These are phyloP conservation scores for Patella depressa DNA, from an alignment of 2,888 invertebrate species.

Conservation along the genomic window DNA sequence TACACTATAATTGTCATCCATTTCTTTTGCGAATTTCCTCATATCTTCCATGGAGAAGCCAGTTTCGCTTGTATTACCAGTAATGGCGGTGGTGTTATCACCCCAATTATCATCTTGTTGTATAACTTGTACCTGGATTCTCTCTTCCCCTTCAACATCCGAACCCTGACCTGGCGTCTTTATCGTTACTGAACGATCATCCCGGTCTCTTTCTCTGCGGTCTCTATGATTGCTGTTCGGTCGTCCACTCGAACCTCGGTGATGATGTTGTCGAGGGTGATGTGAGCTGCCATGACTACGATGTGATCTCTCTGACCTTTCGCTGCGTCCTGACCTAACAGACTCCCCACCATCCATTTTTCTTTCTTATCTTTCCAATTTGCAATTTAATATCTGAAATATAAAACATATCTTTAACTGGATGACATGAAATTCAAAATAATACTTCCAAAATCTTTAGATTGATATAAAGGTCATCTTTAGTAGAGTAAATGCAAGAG, in stretches of 20 bases:
- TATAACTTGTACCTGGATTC: slow-evolving; percentile 93
- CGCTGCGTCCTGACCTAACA: slow-evolving; percentile 84
- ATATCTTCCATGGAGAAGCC: slow-evolving; percentile 92
- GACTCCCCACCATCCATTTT: slow-evolving; percentile 85
- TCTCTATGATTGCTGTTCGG: slow-evolving; percentile 47
- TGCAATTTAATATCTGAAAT: not conserved
- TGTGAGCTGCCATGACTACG: slow-evolving; percentile 62
- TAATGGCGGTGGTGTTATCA: slow-evolving; percentile 97
- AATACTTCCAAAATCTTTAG: not conserved
- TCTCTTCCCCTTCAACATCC: slow-evolving; percentile 62
- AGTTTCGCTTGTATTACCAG: slow-evolving; percentile 95
- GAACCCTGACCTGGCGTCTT: slow-evolving; percentile 58
- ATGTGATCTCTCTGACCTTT: slow-evolving; percentile 83
- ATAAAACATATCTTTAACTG: not conserved
- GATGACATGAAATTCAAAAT: not conserved
- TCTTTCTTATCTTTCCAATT: not conserved
- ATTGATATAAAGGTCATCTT: no score
- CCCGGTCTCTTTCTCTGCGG: slow-evolving; percentile 40
- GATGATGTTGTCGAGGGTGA: slow-evolving; percentile 36
- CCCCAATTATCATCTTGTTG: slow-evolving; percentile 99
- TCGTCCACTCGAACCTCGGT: slow-evolving; percentile 38
- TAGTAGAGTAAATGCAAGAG: no score
- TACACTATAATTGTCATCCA: slow-evolving; percentile 53
- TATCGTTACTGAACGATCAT: slow-evolving; percentile 64
- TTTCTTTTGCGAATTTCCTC: slow-evolving; percentile 66